These are phyloP conservation scores for Agrochola macilenta DNA, from an alignment of 2,888 invertebrate species.

Conservation along the genomic window DNA sequence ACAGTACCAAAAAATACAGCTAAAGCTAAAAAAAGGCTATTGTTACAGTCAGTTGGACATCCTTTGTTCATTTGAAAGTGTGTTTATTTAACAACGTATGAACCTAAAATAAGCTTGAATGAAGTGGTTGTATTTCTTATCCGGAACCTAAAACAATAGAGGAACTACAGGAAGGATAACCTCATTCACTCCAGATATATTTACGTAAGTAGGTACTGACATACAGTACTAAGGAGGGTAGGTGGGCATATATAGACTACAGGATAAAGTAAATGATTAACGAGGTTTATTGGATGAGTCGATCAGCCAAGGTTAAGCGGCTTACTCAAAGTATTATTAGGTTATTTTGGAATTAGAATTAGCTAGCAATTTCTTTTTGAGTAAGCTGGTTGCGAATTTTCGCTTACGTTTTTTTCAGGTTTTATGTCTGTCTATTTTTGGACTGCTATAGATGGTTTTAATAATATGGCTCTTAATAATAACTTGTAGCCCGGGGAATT, in stretches of 20 bases:
- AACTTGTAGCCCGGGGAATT: no score
- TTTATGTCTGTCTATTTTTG: background rate
- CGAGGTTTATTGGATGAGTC: slow-evolving; percentile 17
- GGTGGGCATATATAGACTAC: background rate
- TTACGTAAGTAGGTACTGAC: slow-evolving; percentile 23
- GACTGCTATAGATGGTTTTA: background rate
- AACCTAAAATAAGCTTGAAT: slow-evolving; percentile 31
- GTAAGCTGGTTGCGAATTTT: background rate
- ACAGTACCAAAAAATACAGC: slow-evolving; percentile 17
- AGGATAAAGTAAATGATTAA: slow-evolving; percentile 31
- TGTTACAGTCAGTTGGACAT: slow-evolving; percentile 5
- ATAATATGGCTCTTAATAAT: background rate
- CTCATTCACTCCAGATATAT: slow-evolving; percentile 22
- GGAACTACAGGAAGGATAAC: slow-evolving; percentile 32
- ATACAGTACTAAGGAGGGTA: background rate
- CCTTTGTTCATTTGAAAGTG: slow-evolving; percentile 35
- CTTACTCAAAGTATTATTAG: slow-evolving; percentile 24
- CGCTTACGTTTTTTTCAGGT: background rate
- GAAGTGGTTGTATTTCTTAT: slow-evolving; percentile 45
- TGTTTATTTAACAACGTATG: slow-evolving; percentile 34
- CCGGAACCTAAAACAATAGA: slow-evolving; percentile 51
- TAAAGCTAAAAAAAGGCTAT: background rate
- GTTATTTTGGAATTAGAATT: slow-evolving; percentile 5
- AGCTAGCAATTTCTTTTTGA: background rate
- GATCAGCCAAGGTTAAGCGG: slow-evolving; percentile 16